These are phyloP conservation scores for Harpagus bidentatus DNA, from an alignment of 2,113 vertebrate species.

Conservation along the genomic window DNA sequence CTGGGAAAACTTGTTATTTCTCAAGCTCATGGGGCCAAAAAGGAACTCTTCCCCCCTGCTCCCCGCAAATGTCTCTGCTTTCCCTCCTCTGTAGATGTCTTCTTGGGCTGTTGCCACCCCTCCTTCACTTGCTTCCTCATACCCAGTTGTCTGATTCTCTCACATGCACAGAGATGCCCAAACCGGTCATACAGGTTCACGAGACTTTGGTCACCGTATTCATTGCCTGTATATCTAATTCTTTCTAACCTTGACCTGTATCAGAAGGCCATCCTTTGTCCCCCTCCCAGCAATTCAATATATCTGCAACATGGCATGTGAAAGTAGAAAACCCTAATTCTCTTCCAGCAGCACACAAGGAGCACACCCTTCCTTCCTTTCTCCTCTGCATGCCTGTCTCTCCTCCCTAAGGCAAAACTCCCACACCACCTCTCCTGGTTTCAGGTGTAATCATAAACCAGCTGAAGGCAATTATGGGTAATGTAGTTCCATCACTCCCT, in stretches of 20 bases:
- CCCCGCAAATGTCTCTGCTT: neutral
- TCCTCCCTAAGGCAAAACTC: constrained; percentile 57
- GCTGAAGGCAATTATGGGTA: constrained; percentile 62
- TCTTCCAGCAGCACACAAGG: neutral
- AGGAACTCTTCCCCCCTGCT: neutral
- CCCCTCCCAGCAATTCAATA: neutral
- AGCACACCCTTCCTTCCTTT: neutral
- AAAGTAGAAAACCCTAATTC: neutral
- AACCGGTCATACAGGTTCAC: constrained; percentile 45
- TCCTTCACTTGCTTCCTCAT: constrained; percentile 25
- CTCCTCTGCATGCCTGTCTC: neutral
- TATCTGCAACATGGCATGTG: neutral
- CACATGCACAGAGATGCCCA: neutral
- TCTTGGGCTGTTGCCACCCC: neutral
- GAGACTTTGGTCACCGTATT: neutral
- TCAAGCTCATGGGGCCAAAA: neutral
- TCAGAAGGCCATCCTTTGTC: neutral
- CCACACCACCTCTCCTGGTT: constrained; percentile 44
- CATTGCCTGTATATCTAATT: neutral
- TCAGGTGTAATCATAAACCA: constrained; percentile 55
- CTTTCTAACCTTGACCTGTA: neutral
- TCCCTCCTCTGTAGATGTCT: neutral
- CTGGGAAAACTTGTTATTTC: neutral
- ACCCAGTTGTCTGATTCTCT: neutral
- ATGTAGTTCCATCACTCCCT: constrained; percentile 52